Percentiles rank a stretch among this genome's conserved stretches.
These are phyloP conservation scores for Henicopernis longicauda DNA, from an alignment of 2,113 vertebrate genomes.

Conservation along the genomic window DNA sequence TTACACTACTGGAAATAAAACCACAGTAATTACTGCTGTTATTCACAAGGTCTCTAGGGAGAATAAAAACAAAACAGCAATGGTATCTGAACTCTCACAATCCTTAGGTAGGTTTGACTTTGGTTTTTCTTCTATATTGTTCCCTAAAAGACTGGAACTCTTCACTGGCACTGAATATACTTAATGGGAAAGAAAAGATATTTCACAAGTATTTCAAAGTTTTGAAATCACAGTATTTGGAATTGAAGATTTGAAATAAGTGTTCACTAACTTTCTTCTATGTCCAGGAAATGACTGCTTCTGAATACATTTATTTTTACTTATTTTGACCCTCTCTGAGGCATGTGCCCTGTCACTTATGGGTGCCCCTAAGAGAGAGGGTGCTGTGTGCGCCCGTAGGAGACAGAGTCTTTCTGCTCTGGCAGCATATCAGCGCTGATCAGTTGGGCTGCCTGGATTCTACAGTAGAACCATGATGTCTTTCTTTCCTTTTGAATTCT, in stretches of 20 bases:
- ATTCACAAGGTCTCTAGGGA: background rate
- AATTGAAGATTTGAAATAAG: background rate
- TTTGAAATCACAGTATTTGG: background rate
- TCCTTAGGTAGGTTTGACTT: background rate
- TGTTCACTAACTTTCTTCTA: background rate
- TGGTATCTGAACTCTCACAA: background rate
- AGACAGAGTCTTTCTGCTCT: background rate
- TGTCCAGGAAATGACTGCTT: background rate
- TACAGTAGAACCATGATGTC: background rate
- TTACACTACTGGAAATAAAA: background rate
- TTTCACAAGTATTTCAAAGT: background rate
- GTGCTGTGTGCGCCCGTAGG: background rate
- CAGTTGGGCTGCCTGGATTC: background rate
- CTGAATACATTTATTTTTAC: background rate
- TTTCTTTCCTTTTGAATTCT: background rate
- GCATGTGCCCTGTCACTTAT: rapidly evolving
- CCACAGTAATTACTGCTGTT: background rate
- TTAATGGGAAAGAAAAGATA: background rate
- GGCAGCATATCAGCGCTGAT: background rate
- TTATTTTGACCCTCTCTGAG: background rate
- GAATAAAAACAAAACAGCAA: background rate
- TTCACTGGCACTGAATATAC: background rate
- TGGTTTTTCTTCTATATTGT: background rate
- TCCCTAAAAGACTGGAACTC: background rate
- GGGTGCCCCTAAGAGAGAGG: background rate